Base-by-base conservation (phyloP, 2,113 vertebrate genomes). In the Acrocephalus kingi region DNA sequence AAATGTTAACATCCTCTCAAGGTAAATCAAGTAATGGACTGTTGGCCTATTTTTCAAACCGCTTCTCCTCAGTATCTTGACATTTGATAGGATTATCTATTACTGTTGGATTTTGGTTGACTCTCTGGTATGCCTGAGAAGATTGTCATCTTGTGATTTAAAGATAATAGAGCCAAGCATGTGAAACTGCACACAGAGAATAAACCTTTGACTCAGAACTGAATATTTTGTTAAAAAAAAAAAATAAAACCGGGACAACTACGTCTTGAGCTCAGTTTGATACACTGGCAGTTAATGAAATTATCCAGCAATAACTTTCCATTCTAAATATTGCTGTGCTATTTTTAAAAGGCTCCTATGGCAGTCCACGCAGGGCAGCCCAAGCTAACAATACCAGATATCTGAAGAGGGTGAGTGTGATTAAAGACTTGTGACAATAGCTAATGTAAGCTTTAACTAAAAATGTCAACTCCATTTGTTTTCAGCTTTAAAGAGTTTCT, bases 61-160 rank as follows among this genome's bases (percentile, higher is more conserved):
- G n/a, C 92, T 94, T 97, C 93, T 97, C 93, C 95, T 96, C 86
- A 89, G 96, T 94, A 97, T 97, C 94, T 96, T 98, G 98, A 97
- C 97, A 98, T 97, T 97, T 97, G 94, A 98, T 97, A 97, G 96
- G 96, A 97, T 98, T 97, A 97, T 95, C 87, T 97, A 94, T 96
- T 97, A 97, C 97, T 91, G 91, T 96, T 97, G 96, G 96, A 97
- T 97, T 97, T 98, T 96, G 95, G 95, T 96, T 91, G 95, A 96
- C 92, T 97, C 94, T 97, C 93, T 97, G 95, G 91, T 94, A 81
- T 97, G 96, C 91, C 87, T 91, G 95, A 97, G 94, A 97, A 98
- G 97, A 97, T 82, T 96, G 92, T 95, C 96, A 95, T 97, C 95
- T 98, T 97, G 96, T 97, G 97, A 98, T 97, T 98, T 97, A 97